Evolutionary conservation across 2,113 vertebrate species (phyloP).

Genomic region (Clupea harengus): DNA sequence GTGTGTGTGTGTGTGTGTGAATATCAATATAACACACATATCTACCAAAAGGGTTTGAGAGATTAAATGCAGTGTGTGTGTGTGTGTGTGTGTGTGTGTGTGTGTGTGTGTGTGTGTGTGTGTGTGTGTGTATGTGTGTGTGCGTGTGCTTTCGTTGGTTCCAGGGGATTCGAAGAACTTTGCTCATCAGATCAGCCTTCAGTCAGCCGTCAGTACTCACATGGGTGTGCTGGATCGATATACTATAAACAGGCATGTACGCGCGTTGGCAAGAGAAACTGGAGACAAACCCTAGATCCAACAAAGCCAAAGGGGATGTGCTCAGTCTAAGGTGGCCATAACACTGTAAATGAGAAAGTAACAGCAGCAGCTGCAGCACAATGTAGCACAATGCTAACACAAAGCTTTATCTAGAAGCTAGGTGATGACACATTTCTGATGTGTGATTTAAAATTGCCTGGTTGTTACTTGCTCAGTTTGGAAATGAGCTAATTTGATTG

Average conservation of each 20-base stretch:
- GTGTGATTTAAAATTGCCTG: no score
- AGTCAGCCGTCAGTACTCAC: background rate
- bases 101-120: background rate
- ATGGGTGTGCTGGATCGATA: background rate
- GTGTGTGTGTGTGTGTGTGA: no score
- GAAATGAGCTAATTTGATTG: no score
- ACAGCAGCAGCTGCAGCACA: no score
- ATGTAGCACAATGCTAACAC: no score
- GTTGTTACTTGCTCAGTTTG: no score
- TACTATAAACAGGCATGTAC: conserved; percentile 2
- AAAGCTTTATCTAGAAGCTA: no score
- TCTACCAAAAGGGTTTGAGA: no score
- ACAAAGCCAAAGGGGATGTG: background rate
- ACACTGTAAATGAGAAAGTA: no score
- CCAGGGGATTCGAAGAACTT: background rate
- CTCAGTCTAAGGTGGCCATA: background rate
- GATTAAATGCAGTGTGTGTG: background rate
- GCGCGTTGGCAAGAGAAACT: background rate
- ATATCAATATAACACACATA: no score
- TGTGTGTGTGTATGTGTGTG: background rate
- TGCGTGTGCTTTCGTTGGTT: conserved; percentile 15
- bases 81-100: background rate
- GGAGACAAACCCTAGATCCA: background rate
- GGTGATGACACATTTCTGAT: no score
- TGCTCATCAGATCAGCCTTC: background rate